Base-by-base conservation (phyloP, 1,140 invertebrate genomes). In the Formica selysi region DNA sequence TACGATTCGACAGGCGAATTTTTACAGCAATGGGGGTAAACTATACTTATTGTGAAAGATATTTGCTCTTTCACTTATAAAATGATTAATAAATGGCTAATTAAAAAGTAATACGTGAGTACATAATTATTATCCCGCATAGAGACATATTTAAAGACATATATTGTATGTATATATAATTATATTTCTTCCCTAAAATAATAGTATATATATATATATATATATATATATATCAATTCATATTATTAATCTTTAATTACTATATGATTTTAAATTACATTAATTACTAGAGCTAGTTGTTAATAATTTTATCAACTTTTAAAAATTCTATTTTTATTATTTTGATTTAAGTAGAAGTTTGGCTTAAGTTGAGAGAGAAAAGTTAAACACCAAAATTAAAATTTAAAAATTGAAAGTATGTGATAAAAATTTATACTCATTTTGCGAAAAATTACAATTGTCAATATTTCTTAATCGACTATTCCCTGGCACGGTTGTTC, bases 11-110 rank as follows among this genome's bases (percentile, higher is more conserved):
- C 76, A 11, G 32, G 64, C 48, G 19, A 57, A 19, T 68, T 57
- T 80, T 80, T 74, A 22, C 19, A 3, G 13, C 22, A 73, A 81
- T 73, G 22, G n/a, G 79, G 19, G 7, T 61, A 61, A 29, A 36
- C 16, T 59, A 16, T 26, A 59, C 4, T 81, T 70, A 80, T 41
- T 48, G 2, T 16, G 19, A 13, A 0, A 19, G 13, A 54, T 65
- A 26, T 7, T 8, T 19, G n/a, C 13, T 59, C 54, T 57, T 36
- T 65, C 5, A 19, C 57, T 51, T 19, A 16, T 44, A 19, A 64
- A 76, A 76, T 16, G 7, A 11, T 38, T 10, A 13, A 19, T 32
- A 26, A 48, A 8, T 38, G 11, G 19, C 7, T 10, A 10, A 13
- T 61, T n/a, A 16, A 10, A 8, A 8, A 41, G n/a, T 38, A 26